A percentile compares a stretch with the other conserved stretches of the same genome.
Conservation (phyloP, 2,888 invertebrate genomes). For the Microctonus brassicae region DNA sequence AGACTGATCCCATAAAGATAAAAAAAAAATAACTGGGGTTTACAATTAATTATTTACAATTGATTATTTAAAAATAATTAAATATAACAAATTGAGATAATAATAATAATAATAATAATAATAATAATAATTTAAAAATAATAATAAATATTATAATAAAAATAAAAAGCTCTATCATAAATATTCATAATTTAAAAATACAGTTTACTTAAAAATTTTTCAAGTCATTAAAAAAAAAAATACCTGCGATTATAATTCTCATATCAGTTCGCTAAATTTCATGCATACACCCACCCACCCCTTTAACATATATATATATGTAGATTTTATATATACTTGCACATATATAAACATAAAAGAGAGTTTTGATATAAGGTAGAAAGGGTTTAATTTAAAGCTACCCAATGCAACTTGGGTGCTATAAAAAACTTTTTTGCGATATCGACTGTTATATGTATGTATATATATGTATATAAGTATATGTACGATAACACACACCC, state of each 20-base stretch:
- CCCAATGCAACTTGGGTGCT: constrained; percentile 50
- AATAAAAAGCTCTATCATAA: neutral
- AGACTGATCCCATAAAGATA: constrained; percentile 9
- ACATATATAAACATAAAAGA: neutral
- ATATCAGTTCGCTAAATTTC: neutral
- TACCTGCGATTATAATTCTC: neutral
- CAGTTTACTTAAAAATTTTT: neutral
- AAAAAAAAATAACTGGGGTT: neutral
- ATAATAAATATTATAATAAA: too few relatives aligned
- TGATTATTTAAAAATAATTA: too few relatives aligned
- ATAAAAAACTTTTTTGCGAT: constrained; percentile 56
- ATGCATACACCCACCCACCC: neutral
- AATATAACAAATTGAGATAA: too few relatives aligned
- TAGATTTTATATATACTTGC: constrained; percentile 16
- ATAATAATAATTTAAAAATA: too few relatives aligned
- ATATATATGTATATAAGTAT: too few relatives aligned
- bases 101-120: too few relatives aligned
- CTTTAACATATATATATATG: neutral
- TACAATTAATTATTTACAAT: too few relatives aligned
- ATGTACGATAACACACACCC: constrained; percentile 57
- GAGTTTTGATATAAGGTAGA: constrained; percentile 13
- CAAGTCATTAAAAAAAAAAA: neutral
- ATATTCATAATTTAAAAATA: neutral
- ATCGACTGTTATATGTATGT: constrained; percentile 61
- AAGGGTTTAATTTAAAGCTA: constrained; percentile 9